These are phyloP conservation scores for Schlechtendalia chinensis DNA, from an alignment of 1,140 invertebrate genomes.

Conservation along the genomic window DNA sequence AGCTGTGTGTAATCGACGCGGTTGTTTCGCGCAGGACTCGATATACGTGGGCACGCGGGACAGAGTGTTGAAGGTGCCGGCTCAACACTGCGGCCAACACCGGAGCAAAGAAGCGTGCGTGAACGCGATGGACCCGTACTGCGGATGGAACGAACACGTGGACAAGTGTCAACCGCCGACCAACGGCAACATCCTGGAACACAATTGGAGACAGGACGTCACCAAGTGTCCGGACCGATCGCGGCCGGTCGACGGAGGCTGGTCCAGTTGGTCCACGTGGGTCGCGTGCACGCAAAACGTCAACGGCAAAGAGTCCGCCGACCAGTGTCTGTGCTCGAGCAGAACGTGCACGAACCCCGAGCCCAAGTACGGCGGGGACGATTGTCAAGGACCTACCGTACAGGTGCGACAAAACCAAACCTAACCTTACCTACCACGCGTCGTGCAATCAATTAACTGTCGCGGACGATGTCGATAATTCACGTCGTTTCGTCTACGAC, in stretches of 20 bases:
- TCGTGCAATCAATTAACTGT: constrained; percentile 48
- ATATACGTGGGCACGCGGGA: constrained; percentile 77
- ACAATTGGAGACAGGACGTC: constrained; percentile 71
- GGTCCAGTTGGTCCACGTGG: constrained; percentile 74
- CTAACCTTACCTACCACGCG: too few relatives aligned
- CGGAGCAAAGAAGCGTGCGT: constrained; percentile 69
- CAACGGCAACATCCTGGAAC: constrained; percentile 62
- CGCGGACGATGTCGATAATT: not conserved
- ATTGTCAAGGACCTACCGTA: constrained; percentile 60
- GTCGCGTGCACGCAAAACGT: constrained; percentile 61
- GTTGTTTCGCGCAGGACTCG: constrained; percentile 62
- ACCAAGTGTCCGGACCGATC: constrained; percentile 63
- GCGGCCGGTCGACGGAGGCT: constrained; percentile 63
- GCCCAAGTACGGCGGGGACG: constrained; percentile 73
- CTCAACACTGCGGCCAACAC: constrained; percentile 75
- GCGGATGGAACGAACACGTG: constrained; percentile 81
- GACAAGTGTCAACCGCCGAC: constrained; percentile 70
- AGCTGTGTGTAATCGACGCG: too few relatives aligned
- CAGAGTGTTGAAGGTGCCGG: constrained; percentile 70
- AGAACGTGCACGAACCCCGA: constrained; percentile 78
- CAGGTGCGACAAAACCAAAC: constrained; percentile 64
- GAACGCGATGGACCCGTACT: constrained; percentile 87
- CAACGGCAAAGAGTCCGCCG: constrained; percentile 54
- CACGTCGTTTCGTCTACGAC: not conserved
- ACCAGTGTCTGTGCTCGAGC: constrained; percentile 75